phyloP scores from a whole-genome alignment of 2,888 invertebrate genomes.

The Chrysolina oricalcia region DNA sequence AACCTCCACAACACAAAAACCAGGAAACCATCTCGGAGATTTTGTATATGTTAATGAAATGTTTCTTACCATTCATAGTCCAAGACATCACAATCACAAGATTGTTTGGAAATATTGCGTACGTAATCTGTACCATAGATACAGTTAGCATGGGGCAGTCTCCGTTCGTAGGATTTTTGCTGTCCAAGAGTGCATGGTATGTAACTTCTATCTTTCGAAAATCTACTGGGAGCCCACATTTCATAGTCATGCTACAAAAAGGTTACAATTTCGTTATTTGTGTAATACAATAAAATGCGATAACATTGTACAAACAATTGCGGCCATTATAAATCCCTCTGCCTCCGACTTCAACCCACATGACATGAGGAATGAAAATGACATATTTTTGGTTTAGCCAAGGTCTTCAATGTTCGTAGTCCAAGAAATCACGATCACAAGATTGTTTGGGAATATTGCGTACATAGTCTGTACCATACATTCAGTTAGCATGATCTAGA shows the following conservation, averaged over 20 bases:
- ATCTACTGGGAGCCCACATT: slow-evolving; percentile 86
- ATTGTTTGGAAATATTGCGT: slow-evolving; percentile 79
- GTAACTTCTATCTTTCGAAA: slow-evolving; percentile 73
- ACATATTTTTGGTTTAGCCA: no score
- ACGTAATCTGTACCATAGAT: slow-evolving; percentile 87
- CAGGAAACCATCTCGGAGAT: no score
- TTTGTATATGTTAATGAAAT: background rate
- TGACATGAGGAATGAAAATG: no score
- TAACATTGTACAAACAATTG: no score
- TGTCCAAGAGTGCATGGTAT: slow-evolving; percentile 85
- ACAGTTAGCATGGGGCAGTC: slow-evolving; percentile 84
- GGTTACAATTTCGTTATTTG: background rate
- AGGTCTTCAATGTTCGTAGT: slow-evolving; percentile 64
- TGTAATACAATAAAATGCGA: background rate
- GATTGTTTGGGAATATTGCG: slow-evolving; percentile 80
- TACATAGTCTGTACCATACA: slow-evolving; percentile 85
- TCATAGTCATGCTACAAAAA: slow-evolving; percentile 85
- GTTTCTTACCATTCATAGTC: slow-evolving; percentile 85
- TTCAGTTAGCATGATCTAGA: slow-evolving; percentile 86
- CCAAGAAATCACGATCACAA: slow-evolving; percentile 86
- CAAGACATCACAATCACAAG: slow-evolving; percentile 85
- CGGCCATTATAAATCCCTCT: no score
- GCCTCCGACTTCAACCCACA: no score
- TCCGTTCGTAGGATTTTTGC: slow-evolving; percentile 83
- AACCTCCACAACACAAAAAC: no score